These are phyloP conservation scores for Nephrocerus scutellatus DNA, from an alignment of 2,888 invertebrate species.

Conservation along the genomic window DNA sequence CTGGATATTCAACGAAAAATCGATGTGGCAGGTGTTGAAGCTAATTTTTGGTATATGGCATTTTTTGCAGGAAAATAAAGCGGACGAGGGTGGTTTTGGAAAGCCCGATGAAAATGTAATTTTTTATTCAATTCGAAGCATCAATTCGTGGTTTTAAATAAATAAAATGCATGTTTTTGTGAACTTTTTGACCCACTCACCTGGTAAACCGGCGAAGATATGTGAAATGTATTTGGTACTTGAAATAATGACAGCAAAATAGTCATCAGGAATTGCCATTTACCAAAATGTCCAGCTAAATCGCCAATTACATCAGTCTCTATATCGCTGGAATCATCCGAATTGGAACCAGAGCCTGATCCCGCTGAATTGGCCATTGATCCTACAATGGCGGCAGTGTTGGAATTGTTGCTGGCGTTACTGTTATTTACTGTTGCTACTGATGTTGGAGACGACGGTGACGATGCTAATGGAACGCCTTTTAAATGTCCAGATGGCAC, in stretches of 20 bases:
- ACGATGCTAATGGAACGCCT: constrained; percentile 8
- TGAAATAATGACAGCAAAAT: constrained; percentile 68
- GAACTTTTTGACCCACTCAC: constrained; percentile 41
- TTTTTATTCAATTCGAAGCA: neutral
- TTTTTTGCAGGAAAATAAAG: too few relatives aligned
- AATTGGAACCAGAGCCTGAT: neutral
- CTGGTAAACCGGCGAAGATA: constrained; percentile 68
- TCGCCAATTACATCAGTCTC: constrained; percentile 60
- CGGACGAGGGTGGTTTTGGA: too few relatives aligned
- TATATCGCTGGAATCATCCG: constrained; percentile 39
- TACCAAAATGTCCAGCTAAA: constrained; percentile 67
- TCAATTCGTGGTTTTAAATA: neutral
- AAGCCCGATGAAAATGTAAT: neutral
- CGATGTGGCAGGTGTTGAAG: too few relatives aligned
- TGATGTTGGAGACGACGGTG: constrained; percentile 17
- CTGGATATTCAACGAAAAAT: too few relatives aligned
- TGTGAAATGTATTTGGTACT: constrained; percentile 75
- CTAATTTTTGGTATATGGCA: too few relatives aligned
- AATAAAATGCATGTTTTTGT: neutral
- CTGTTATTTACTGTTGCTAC: constrained; percentile 19
- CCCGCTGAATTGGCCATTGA: too few relatives aligned
- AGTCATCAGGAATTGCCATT: constrained; percentile 69
- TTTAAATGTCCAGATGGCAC: constrained; percentile 14
- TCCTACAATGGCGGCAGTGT: constrained; percentile 19
- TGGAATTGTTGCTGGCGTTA: too few relatives aligned